Conservation (phyloP, 23 tunicate species). For the Ascidia mentula region DNA sequence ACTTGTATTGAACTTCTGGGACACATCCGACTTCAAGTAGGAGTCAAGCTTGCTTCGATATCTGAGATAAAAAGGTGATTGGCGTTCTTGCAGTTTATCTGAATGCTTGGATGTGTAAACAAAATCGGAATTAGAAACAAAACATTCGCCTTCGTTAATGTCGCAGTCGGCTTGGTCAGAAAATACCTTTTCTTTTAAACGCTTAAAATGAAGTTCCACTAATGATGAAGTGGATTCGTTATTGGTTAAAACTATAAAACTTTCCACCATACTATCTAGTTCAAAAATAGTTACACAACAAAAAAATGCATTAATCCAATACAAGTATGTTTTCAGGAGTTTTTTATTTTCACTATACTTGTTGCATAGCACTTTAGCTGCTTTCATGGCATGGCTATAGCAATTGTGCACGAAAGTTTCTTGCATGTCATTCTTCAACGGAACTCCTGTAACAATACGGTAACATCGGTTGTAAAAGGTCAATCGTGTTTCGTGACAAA, state of each 20-base stretch:
- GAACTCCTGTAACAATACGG: constrained; percentile 17
- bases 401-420: constrained; percentile 43
- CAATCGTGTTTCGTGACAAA: constrained; percentile 11
- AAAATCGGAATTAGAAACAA: not conserved
- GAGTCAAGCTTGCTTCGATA: not conserved
- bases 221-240: not conserved
- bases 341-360: not conserved
- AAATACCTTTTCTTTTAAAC: not conserved
- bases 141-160: not conserved
- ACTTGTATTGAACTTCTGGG: not conserved
- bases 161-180: not conserved
- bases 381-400: not conserved
- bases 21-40: not conserved
- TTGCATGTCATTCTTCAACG: not conserved
- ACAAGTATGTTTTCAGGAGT: not conserved
- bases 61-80: constrained; percentile 16
- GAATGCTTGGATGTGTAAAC: not conserved
- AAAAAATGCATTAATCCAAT: constrained; percentile 19
- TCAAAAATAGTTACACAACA: constrained; percentile 6
- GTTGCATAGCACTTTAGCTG: not conserved
- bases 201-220: constrained; percentile 9
- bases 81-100: constrained; percentile 4
- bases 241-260: not conserved
- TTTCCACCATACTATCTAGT: not conserved
- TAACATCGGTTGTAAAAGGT: constrained; percentile 30